Conservation (phyloP, 2,888 invertebrate genomes). For the Cinara cedri region DNA sequence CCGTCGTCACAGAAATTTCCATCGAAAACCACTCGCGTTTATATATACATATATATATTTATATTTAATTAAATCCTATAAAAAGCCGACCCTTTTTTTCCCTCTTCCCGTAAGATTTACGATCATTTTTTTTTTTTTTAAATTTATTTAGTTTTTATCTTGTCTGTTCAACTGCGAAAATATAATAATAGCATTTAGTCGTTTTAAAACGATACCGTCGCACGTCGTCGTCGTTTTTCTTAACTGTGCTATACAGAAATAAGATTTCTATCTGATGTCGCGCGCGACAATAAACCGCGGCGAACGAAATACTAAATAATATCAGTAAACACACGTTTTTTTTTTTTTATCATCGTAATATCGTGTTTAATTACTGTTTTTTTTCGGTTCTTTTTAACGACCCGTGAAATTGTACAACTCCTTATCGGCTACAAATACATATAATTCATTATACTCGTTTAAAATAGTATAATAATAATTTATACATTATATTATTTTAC, state of each 20-base stretch:
- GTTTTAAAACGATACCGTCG: not conserved
- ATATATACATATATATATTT: not conserved
- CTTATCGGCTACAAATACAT: no score
- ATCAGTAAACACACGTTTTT: no score
- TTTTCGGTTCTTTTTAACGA: no score
- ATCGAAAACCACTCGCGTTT: not conserved
- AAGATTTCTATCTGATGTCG: not conserved
- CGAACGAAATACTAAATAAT: no score
- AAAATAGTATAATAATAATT: no score
- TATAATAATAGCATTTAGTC: not conserved
- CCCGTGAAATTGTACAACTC: no score
- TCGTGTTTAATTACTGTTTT: no score
- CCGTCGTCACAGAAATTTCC: not conserved
- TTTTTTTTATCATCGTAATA: no score
- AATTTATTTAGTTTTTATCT: not conserved
- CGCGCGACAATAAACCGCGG: not conserved
- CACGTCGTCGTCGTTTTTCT: not conserved
- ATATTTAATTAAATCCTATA: constrained; percentile 21
- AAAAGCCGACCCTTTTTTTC: constrained; percentile 21
- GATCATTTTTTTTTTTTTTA: not conserved
- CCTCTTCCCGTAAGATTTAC: not conserved
- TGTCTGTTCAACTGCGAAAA: not conserved
- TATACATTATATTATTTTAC: no score
- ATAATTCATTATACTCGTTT: no score
- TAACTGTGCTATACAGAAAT: not conserved